A percentile compares a stretch with the other conserved stretches of the same genome.
Conservation (phyloP, 2,888 invertebrate genomes). For the Lissonota sp. region DNA sequence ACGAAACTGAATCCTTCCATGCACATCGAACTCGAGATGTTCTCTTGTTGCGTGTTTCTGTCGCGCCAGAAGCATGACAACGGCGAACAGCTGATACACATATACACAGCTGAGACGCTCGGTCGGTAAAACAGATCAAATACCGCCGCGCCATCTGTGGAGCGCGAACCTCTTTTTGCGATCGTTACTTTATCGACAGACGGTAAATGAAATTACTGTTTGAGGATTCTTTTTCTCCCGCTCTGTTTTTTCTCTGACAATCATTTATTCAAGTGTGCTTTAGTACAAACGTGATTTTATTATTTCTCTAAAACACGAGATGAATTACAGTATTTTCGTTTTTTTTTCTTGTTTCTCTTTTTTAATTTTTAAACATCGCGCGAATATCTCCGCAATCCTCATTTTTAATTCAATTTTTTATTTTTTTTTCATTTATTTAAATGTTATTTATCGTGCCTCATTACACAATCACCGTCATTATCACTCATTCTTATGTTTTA, state of each 20-base stretch:
- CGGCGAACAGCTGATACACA: too few relatives aligned
- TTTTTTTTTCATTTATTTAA: slow-evolving; percentile 20
- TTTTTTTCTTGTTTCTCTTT: slow-evolving; percentile 18
- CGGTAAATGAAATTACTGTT: slow-evolving; percentile 40
- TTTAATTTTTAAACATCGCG: slow-evolving; percentile 40
- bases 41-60: too few relatives aligned
- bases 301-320: slow-evolving; percentile 70
- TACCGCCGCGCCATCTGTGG: too few relatives aligned
- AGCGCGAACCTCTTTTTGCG: too few relatives aligned
- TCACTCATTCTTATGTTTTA: slow-evolving; percentile 36
- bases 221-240: neutral
- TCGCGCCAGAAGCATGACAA: too few relatives aligned
- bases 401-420: slow-evolving; percentile 34
- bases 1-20: too few relatives aligned
- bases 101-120: too few relatives aligned
- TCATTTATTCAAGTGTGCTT: slow-evolving; percentile 80
- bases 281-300: slow-evolving; percentile 75
- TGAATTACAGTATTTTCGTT: slow-evolving; percentile 60
- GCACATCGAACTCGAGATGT: too few relatives aligned
- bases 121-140: too few relatives aligned
- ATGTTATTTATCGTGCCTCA: slow-evolving; percentile 36
- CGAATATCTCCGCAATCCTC: slow-evolving; percentile 7
- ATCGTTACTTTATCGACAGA: too few relatives aligned
- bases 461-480: slow-evolving; percentile 36
- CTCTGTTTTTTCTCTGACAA: slow-evolving; percentile 68